These are phyloP conservation scores for Sisor rabdophorus DNA, from an alignment of 2,113 vertebrate species.

Conservation along the genomic window DNA sequence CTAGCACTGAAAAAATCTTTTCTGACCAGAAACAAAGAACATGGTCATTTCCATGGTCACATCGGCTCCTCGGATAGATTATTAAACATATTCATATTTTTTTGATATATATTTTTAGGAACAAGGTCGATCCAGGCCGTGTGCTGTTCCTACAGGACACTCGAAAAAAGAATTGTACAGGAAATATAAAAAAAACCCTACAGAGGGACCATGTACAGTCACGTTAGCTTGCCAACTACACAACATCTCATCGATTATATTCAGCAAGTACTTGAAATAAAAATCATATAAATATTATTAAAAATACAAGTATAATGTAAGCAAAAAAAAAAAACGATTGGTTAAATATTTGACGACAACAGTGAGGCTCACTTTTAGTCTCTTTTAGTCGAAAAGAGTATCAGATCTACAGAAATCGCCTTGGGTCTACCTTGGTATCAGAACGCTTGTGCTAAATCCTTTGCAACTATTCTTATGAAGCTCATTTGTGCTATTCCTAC, in stretches of 20 bases:
- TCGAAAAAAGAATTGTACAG: conserved; percentile 41
- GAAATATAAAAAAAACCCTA: conserved; percentile 49
- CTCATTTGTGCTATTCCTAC: conserved; percentile 41
- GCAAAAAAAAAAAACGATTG: conserved; percentile 45
- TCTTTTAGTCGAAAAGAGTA: conserved; percentile 26
- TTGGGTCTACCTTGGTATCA: not conserved
- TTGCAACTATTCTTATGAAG: conserved; percentile 10
- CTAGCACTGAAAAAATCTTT: not conserved
- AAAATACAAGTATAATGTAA: conserved; percentile 53
- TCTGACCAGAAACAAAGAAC: not conserved
- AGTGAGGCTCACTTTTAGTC: conserved; percentile 50
- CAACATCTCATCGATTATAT: conserved; percentile 48
- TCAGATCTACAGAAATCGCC: conserved; percentile 27
- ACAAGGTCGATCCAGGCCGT: conserved; percentile 14
- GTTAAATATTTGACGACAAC: conserved; percentile 54
- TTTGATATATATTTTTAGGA: not conserved
- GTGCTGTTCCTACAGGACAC: conserved; percentile 38
- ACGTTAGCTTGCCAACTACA: conserved; percentile 53
- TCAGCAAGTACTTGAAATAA: conserved; percentile 39
- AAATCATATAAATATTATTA: conserved; percentile 49
- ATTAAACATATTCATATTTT: no score
- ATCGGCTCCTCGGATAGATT: not conserved
- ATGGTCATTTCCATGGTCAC: not conserved
- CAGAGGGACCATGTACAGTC: conserved; percentile 47
- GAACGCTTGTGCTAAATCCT: conserved; percentile 43